phyloP scores from a whole-genome alignment of 2,888 invertebrate genomes.

The Iphiclides podalirius region DNA sequence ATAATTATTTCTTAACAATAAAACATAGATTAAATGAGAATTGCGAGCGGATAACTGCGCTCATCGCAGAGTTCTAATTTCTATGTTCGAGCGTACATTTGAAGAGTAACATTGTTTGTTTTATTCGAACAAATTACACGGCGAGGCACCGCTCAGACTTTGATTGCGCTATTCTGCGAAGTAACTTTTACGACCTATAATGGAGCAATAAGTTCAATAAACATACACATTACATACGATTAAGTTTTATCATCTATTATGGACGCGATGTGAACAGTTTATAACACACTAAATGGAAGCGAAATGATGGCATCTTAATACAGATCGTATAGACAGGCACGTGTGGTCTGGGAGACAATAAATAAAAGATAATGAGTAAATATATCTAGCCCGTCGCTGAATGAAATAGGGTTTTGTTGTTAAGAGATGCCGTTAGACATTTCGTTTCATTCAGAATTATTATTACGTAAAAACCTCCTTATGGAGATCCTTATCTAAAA shows the following conservation, averaged over 20 bases:
- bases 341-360: conserved; percentile 6
- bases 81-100: conserved; percentile 28
- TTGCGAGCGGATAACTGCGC: background rate
- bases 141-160: conserved; percentile 41
- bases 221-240: conserved; percentile 53
- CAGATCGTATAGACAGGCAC: background rate
- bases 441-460: no score
- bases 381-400: no score
- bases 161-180: conserved; percentile 43
- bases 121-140: conserved; percentile 61
- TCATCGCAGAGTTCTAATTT: conserved; percentile 22
- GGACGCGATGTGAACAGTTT: conserved; percentile 38
- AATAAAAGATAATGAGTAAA: background rate
- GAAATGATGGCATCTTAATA: conserved; percentile 14
- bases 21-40: conserved; percentile 4
- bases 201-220: conserved; percentile 50
- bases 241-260: conserved; percentile 36
- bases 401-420: no score
- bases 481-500: no score
- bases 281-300: conserved; percentile 29
- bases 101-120: conserved; percentile 45
- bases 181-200: conserved; percentile 57
- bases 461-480: no score
- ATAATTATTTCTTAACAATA: background rate
- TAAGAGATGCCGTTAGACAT: no score